A percentile compares a stretch with the other conserved stretches of the same genome.
Evolutionary conservation across 2,888 invertebrate species (phyloP).

Genomic region (Netelia fuscicornis): DNA sequence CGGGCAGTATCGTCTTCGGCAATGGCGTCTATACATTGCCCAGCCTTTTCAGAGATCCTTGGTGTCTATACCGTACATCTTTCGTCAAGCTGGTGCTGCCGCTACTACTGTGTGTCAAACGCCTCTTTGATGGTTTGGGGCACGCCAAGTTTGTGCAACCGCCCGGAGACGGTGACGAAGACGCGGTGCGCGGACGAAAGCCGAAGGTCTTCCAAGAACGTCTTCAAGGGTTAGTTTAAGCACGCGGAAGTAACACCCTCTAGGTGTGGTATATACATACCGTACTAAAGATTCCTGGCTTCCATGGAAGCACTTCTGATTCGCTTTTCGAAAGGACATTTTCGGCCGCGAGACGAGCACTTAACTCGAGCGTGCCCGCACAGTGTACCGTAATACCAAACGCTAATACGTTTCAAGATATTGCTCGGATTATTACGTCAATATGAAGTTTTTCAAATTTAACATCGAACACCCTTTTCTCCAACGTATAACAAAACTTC

Average conservation of each 20-base stretch:
- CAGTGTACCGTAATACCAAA: no score
- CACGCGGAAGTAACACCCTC: conserved; percentile 73
- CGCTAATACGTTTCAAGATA: no score
- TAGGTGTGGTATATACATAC: conserved; percentile 55
- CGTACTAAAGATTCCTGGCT: conserved; percentile 62
- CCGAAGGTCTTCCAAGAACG: conserved; percentile 65
- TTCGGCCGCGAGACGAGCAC: conserved; percentile 28
- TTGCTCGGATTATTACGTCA: no score
- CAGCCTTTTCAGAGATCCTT: conserved; percentile 30
- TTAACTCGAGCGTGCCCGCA: background rate
- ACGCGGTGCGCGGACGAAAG: conserved; percentile 46
- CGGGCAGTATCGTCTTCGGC: conserved; percentile 20
- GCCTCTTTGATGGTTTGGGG: conserved; percentile 67
- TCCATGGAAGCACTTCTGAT: conserved; percentile 30
- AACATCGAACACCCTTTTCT: no score
- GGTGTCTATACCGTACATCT: conserved; percentile 33
- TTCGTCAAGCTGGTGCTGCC: conserved; percentile 11
- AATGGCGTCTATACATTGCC: conserved; percentile 8
- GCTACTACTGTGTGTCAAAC: conserved; percentile 64
- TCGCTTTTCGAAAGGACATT: conserved; percentile 15
- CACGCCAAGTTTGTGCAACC: conserved; percentile 55
- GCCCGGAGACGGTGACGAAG: conserved; percentile 40
- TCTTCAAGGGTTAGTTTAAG: conserved; percentile 69
- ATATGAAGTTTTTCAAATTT: no score
- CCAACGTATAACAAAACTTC: no score